Evolutionary conservation across 2,888 invertebrate genomes (phyloP).

Genomic region (Caenorhabditis imperialis): DNA sequence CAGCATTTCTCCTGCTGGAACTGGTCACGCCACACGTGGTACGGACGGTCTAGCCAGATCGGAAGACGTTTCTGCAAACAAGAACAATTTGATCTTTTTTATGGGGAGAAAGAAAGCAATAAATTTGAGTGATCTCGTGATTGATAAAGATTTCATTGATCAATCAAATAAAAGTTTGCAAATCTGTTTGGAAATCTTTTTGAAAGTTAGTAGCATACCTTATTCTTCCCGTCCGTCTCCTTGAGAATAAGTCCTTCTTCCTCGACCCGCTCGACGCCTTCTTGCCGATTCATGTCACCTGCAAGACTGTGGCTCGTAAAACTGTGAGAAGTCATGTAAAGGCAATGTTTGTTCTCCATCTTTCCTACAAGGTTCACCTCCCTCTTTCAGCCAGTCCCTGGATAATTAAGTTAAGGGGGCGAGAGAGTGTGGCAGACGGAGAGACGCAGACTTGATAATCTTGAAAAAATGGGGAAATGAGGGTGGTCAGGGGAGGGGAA

Average conservation of each 20-base stretch:
- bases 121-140: slow-evolving; percentile 10
- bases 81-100: slow-evolving; percentile 17
- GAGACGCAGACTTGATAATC: slow-evolving; percentile 24
- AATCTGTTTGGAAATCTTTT: too few species aligned
- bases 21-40: slow-evolving; percentile 60
- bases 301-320: slow-evolving; percentile 24
- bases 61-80: slow-evolving; percentile 39
- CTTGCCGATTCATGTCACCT: slow-evolving; percentile 27
- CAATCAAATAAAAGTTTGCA: background rate
- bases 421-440: slow-evolving; percentile 1
- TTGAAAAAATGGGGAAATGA: slow-evolving; percentile 5
- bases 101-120: background rate
- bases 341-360: background rate
- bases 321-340: slow-evolving; percentile 11
- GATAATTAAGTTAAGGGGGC: background rate
- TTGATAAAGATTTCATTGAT: background rate
- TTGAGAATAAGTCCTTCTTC: background rate
- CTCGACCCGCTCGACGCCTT: background rate
- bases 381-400: slow-evolving; percentile 1
- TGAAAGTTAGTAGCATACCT: too few species aligned
- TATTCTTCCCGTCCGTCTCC: slow-evolving; percentile 7
- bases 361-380: background rate
- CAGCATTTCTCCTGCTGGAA: slow-evolving; percentile 65
- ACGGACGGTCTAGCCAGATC: slow-evolving; percentile 46
- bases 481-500: background rate